Percentiles rank a stretch among this genome's conserved stretches.
Evolutionary conservation across 2,113 vertebrate species (phyloP).

Genomic region (Phaethon lepturus): DNA sequence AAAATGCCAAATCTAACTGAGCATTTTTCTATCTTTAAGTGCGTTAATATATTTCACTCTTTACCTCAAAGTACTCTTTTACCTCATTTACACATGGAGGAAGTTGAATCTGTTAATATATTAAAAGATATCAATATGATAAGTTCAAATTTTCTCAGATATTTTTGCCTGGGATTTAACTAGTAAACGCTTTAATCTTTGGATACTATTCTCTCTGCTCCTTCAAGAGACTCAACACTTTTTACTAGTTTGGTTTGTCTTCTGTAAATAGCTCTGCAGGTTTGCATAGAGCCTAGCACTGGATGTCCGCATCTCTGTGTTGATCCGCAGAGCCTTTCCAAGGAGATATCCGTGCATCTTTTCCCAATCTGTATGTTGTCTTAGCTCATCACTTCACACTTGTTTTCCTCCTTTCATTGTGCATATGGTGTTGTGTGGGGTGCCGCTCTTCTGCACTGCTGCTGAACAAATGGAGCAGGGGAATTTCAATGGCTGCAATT

Average conservation of each 20-base stretch:
- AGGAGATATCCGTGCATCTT: accelerated
- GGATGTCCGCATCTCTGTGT: neutral
- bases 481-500: conserved; percentile 14
- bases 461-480: neutral
- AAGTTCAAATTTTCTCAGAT: neutral
- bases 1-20: neutral
- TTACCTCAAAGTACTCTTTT: neutral
- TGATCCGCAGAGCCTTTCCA: accelerated
- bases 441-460: neutral
- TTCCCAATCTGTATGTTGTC: neutral
- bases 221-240: neutral
- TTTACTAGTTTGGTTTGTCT: neutral
- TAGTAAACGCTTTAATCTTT: neutral
- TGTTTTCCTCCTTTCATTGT: neutral
- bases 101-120: neutral
- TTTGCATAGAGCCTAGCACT: neutral
- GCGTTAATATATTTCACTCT: neutral
- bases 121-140: neutral
- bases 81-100: neutral
- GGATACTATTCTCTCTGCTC: neutral
- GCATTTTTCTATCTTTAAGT: neutral
- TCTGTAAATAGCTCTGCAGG: neutral
- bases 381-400: neutral
- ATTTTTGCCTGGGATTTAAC: neutral
- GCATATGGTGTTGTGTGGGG: neutral